Evolutionary conservation across 2,888 invertebrate species (phyloP), one percentile per base, ranked within the genome.

Genomic region (Metopia argyrocephala): DNA sequence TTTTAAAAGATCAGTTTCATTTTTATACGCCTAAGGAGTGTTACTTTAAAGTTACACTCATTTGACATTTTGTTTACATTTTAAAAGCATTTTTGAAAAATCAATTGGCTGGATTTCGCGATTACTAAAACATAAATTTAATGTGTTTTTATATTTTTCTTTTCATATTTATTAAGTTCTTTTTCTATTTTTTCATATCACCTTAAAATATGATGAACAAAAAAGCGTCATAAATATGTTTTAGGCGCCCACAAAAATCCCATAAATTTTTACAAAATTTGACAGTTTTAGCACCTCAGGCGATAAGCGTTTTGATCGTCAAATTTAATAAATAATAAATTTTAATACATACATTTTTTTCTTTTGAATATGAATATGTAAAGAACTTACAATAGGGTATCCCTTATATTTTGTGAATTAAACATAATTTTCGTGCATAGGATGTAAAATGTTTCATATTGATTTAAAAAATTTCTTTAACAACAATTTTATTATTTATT

Each of bases 251-350:
- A 83, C 83, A 76, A 78, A 82, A 68, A 71, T 61, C 56, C 48
- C 70, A 83, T 82, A 82, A 83, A 83, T 83, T 82, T 23, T 68
- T 61, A 69, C 59, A 69, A 61, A 78, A 71, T 79, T 83, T 82
- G 82, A 82, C 81, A 75, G 70, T 76, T 76, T 75, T 68, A 48
- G 27, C 76, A 73, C 80, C 68, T 73, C 25, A 76, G 71, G 70
- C 61, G 28, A 66, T 64, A 74, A 62, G 28, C 31, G 18, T 45
- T 66, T 70, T 48, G 64, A 69, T 48, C 25, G 31, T 48, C 50
- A 21, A 59, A 27, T 65, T 78, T 65, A 65, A 46, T 31, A 74
- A 76, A 61, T 46, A 46, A 5, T 23, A n/a, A n/a, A 15, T 15
- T 38, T 38, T 9, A 38, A 12, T 15, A 38, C 15, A 71, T 20